These are phyloP conservation scores for Dufourea novaeangliae DNA, from an alignment of 1,140 invertebrate species.

Conservation along the genomic window DNA sequence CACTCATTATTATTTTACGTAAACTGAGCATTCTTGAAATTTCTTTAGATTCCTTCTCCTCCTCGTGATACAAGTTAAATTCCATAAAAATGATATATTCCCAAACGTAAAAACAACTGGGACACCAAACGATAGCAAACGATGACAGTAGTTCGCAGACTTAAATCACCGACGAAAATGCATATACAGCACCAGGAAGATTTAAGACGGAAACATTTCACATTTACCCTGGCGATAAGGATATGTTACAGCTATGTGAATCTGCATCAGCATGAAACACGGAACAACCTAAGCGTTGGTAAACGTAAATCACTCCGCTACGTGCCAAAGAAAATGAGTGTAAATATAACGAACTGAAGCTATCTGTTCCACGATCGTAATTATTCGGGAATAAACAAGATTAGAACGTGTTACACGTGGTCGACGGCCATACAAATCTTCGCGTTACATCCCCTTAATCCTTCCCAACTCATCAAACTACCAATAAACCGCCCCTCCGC, in stretches of 20 bases:
- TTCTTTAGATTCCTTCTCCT: too few relatives aligned
- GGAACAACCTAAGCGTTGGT: background rate
- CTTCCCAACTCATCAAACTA: background rate
- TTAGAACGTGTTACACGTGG: too few relatives aligned
- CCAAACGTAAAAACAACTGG: too few relatives aligned
- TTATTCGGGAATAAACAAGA: too few relatives aligned
- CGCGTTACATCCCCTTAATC: too few relatives aligned
- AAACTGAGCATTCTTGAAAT: too few relatives aligned
- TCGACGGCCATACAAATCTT: too few relatives aligned
- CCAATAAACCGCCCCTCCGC: background rate
- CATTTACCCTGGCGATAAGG: slow-evolving; percentile 27
- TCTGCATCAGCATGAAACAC: background rate
- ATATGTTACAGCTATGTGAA: slow-evolving; percentile 10
- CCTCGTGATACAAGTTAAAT: too few relatives aligned
- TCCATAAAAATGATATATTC: too few relatives aligned
- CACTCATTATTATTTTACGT: background rate
- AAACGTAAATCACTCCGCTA: slow-evolving; percentile 11
- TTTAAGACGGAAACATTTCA: slow-evolving; percentile 35
- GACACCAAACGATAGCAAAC: background rate
- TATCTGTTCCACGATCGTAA: too few relatives aligned
- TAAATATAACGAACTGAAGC: too few relatives aligned
- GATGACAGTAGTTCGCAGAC: background rate
- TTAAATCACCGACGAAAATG: slow-evolving; percentile 14
- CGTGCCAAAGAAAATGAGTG: background rate
- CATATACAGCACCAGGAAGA: background rate